These are phyloP conservation scores for Centruroides sculpturatus DNA, from an alignment of 1,140 invertebrate genomes.

Conservation along the genomic window DNA sequence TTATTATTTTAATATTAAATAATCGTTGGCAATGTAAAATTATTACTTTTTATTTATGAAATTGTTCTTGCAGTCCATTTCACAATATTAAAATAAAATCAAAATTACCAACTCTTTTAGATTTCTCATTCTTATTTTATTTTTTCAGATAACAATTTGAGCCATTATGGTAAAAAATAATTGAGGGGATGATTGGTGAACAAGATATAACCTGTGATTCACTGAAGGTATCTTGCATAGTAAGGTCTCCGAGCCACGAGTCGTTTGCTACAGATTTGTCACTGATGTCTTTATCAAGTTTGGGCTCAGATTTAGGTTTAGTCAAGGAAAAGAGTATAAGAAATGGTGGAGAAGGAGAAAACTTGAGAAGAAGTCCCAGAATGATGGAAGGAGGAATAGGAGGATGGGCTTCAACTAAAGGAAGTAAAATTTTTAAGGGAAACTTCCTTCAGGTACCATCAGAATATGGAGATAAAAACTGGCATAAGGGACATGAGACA, in stretches of 20 bases:
- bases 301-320: slow-evolving; percentile 40
- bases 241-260: slow-evolving; percentile 63
- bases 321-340: neutral
- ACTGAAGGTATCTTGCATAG: slow-evolving; percentile 9
- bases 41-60: too few species aligned
- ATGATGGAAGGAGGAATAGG: slow-evolving; percentile 12
- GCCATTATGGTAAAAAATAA: too few species aligned
- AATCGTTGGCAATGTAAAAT: too few species aligned
- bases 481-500: too few species aligned
- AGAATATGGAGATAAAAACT: slow-evolving; percentile 26
- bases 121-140: too few species aligned
- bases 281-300: slow-evolving; percentile 57
- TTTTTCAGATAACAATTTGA: too few species aligned
- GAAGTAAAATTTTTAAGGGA: neutral
- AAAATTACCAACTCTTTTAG: too few species aligned
- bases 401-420: slow-evolving; percentile 4
- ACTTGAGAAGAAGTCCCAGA: slow-evolving; percentile 7
- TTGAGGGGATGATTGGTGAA: too few species aligned
- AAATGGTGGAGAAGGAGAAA: slow-evolving; percentile 4
- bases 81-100: too few species aligned
- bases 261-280: slow-evolving; percentile 66
- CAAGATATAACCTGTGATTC: neutral
- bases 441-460: slow-evolving; percentile 10
- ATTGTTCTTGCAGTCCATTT: too few species aligned
- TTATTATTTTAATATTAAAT: too few species aligned